Conservation (phyloP, 2,113 vertebrate species). For the Seriola rivoliana region DNA sequence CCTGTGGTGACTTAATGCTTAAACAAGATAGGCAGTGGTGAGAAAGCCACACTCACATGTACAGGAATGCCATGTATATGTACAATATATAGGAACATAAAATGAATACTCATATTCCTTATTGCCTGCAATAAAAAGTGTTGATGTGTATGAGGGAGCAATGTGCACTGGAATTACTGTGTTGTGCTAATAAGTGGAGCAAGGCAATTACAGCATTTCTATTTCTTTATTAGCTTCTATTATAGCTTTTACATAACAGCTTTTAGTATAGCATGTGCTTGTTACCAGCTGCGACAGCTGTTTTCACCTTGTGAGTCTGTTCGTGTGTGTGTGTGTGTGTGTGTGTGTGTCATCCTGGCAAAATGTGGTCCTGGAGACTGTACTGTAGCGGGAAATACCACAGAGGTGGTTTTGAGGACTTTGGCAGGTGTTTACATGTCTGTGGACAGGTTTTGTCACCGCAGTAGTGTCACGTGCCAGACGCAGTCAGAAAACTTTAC, state of each 20-base stretch:
- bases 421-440: too few relatives aligned
- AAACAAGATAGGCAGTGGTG: constrained; percentile 59
- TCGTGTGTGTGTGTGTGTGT: too few relatives aligned
- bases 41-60: constrained; percentile 47
- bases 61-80: neutral
- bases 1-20: constrained; percentile 71
- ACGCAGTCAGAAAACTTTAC: too few relatives aligned
- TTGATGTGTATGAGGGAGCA: neutral
- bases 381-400: too few relatives aligned
- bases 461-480: too few relatives aligned
- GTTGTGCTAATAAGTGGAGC: neutral
- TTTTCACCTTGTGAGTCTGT: too few relatives aligned
- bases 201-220: constrained; percentile 19
- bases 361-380: too few relatives aligned
- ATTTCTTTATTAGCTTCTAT: constrained; percentile 37
- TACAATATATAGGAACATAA: neutral
- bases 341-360: too few relatives aligned
- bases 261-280: neutral
- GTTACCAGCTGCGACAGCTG: neutral
- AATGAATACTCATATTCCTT: constrained; percentile 23
- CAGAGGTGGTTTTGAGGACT: too few relatives aligned
- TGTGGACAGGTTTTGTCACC: too few relatives aligned
- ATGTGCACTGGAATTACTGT: constrained; percentile 4
- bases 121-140: constrained; percentile 26
- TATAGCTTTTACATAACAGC: constrained; percentile 11